These are phyloP conservation scores for Sinohyriopsis cumingii DNA, from an alignment of 2,888 invertebrate genomes.

Conservation along the genomic window DNA sequence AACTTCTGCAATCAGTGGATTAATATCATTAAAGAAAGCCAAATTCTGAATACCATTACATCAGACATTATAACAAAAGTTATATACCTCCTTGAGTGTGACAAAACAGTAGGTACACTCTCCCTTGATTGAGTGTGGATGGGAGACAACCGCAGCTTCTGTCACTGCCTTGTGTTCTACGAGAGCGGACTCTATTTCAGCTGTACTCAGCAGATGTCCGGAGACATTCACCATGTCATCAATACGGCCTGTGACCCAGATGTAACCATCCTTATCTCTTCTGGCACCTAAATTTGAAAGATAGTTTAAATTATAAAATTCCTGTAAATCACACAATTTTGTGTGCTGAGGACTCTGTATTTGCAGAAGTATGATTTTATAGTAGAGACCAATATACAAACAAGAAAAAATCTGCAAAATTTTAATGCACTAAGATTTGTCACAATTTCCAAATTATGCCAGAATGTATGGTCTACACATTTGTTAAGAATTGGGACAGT, in stretches of 20 bases:
- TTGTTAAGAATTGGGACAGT: too few relatives aligned
- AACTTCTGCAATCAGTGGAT: too few relatives aligned
- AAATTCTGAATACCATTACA: neutral
- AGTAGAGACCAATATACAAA: too few relatives aligned
- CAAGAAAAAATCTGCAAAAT: too few relatives aligned
- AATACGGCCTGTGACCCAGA: slow-evolving; percentile 97
- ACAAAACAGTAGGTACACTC: slow-evolving; percentile 98
- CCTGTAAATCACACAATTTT: too few relatives aligned
- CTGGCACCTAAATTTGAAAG: slow-evolving; percentile 80
- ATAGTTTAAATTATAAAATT: too few relatives aligned
- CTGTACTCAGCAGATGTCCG: slow-evolving; percentile 97
- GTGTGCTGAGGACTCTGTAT: too few relatives aligned
- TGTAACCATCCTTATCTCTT: slow-evolving; percentile 93
- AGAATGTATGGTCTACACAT: too few relatives aligned
- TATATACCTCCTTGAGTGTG: slow-evolving; percentile 83
- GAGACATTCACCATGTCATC: slow-evolving; percentile 99
- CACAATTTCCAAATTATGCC: too few relatives aligned
- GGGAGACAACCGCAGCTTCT: slow-evolving; percentile 96
- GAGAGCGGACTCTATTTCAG: slow-evolving; percentile 81
- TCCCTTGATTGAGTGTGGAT: slow-evolving; percentile 95
- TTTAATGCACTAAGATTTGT: too few relatives aligned
- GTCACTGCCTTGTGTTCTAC: slow-evolving; percentile 78
- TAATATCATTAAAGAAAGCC: neutral
- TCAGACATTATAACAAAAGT: neutral
- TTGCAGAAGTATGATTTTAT: too few relatives aligned